phyloP scores from a whole-genome alignment of 92 coral and sea anemone species.

The Montipora capitata region DNA sequence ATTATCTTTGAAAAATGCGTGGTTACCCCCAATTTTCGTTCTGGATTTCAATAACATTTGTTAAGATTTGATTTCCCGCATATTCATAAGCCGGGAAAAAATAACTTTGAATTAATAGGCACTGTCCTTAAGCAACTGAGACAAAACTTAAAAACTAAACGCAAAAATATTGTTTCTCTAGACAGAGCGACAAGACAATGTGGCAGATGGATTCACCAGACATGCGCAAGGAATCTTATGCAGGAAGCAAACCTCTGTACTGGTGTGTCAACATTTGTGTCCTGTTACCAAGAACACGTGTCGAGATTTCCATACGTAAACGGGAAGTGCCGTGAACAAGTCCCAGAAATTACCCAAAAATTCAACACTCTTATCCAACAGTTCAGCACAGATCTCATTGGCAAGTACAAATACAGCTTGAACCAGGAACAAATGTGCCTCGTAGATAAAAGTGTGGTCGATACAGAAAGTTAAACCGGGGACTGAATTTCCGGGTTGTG shows the following conservation, averaged over 20 bases:
- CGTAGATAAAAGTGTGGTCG: background rate
- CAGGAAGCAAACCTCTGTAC: background rate
- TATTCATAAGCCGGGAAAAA: too few relatives aligned
- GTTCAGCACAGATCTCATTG: constrained; percentile 6
- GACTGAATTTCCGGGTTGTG: background rate
- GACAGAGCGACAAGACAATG: background rate
- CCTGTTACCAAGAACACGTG: background rate
- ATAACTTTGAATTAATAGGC: too few relatives aligned
- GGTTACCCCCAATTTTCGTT: too few relatives aligned
- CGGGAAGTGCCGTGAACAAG: background rate
- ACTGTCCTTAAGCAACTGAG: too few relatives aligned
- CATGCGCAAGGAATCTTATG: background rate
- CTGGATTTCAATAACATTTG: too few relatives aligned
- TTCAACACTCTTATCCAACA: background rate
- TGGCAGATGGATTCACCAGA: background rate
- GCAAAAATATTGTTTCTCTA: background rate
- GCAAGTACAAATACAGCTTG: background rate
- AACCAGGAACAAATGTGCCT: background rate
- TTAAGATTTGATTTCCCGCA: too few relatives aligned
- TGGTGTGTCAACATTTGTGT: background rate
- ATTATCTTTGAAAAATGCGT: too few relatives aligned
- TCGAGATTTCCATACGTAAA: background rate
- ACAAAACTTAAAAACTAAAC: too few relatives aligned
- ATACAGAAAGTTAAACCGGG: background rate
- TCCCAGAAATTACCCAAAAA: background rate